Evolutionary conservation across 2,797 vertebrate species (phyloP).

Genomic region (Balearica regulorum): DNA sequence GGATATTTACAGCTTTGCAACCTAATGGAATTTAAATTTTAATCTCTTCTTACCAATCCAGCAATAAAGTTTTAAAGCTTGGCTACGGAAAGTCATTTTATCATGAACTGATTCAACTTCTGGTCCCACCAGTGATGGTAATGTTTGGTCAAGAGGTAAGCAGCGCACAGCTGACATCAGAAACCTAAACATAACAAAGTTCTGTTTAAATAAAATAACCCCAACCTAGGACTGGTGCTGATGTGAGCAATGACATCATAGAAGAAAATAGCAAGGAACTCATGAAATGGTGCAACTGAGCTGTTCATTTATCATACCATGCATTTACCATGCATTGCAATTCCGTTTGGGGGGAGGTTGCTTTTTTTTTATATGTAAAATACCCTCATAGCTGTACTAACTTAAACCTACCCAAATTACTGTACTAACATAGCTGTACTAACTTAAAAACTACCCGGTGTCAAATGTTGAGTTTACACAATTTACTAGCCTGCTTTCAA

Average conservation of each 20-base stretch:
- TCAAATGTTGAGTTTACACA: background rate
- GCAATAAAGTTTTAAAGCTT: background rate
- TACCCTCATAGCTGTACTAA: background rate
- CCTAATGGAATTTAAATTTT: background rate
- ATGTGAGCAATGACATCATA: background rate
- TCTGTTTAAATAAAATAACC: background rate
- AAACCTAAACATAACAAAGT: background rate
- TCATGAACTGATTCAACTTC: background rate
- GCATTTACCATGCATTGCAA: too few relatives aligned
- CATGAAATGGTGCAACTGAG: accelerated
- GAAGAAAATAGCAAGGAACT: background rate
- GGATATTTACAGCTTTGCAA: background rate
- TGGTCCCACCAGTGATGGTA: too few relatives aligned
- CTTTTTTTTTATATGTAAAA: background rate
- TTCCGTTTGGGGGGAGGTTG: background rate
- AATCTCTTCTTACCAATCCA: background rate
- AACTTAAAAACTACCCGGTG: background rate
- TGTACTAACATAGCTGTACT: background rate
- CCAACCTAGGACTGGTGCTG: too few relatives aligned
- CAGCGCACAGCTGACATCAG: background rate
- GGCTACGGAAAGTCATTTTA: background rate
- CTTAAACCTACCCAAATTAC: background rate
- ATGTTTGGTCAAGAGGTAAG: too few relatives aligned
- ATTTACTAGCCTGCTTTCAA: background rate
- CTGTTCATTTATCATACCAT: background rate